phyloP scores from a whole-genome alignment of 2,797 vertebrate genomes.

The Otolemur crassicaudatus region DNA sequence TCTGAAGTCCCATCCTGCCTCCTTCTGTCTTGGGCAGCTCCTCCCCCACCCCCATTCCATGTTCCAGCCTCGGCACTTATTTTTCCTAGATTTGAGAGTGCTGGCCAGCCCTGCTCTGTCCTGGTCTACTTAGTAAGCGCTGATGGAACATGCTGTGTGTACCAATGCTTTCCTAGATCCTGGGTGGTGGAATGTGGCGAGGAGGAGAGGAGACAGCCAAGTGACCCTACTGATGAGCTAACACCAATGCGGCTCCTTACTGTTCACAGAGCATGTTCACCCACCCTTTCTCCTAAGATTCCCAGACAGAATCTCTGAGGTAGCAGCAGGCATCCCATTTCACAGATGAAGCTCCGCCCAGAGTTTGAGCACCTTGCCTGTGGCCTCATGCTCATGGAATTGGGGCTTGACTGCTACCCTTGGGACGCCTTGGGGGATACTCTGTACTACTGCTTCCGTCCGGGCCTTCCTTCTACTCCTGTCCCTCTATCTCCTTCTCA shows the following conservation, averaged over 20 bases:
- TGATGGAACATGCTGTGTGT: too few relatives aligned
- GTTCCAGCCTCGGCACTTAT: not conserved
- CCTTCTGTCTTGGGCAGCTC: not conserved
- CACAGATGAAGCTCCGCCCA: not conserved
- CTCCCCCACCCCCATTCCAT: too few relatives aligned
- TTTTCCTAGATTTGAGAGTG: not conserved
- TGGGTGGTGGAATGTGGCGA: too few relatives aligned
- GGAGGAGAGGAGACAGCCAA: not conserved
- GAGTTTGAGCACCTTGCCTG: fast-evolving
- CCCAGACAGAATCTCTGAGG: not conserved
- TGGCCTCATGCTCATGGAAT: not conserved
- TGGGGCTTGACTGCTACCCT: not conserved
- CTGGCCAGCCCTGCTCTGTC: not conserved
- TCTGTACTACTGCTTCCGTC: not conserved
- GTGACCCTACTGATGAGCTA: not conserved
- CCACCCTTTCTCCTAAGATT: not conserved
- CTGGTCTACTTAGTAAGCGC: not conserved
- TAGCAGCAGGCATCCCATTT: not conserved
- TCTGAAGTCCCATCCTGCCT: not conserved
- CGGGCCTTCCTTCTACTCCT: too few relatives aligned
- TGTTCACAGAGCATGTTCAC: not conserved
- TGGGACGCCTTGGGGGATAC: fast-evolving
- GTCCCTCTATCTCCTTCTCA: not conserved
- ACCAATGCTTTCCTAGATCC: not conserved
- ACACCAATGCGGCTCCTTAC: not conserved